Base-by-base conservation (phyloP, 1,140 invertebrate genomes). In the Trinorchestia longiramus region DNA sequence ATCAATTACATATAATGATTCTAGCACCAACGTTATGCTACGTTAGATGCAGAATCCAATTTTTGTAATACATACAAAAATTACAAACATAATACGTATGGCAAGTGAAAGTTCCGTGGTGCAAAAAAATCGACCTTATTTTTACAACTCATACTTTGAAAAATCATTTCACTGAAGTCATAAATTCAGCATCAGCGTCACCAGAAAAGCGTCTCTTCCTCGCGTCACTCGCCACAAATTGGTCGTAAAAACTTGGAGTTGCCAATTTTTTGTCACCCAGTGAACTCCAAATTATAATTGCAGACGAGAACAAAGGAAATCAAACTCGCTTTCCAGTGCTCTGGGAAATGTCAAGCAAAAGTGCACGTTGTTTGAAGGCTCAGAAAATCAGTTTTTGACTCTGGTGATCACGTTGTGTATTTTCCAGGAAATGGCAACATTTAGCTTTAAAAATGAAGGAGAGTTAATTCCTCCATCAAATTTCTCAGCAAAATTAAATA, bases 281-380 rank as follows among this genome's bases (percentile, higher is more conserved):
- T 42, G n/a, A 90, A 43, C 88, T 43, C 88, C 41, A 43, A 41
- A 90, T 90, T 41, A 43, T 90, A 90, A 90, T 90, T 90, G 88
- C 28, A 42, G 43, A 90, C 43, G 88, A 90, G 88, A 90, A 90
- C 88, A 90, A 90, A 90, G 88, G 88, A 90, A 90, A 90, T 94
- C 92, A 94, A 94, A 94, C 44, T 94, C 92, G 44, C 92, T 94
- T 47, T 94, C 92, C 92, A 45, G 43, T 45, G 44, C 43, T 17
- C 43, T 8, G 40, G 44, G 43, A 94, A 94, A 94, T 94, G 92
- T 94, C 92, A 94, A 47, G 41, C 43, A 45, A n/a, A 94, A 47
- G 43, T 94, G 92, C 44, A 17, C 11, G 92, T 36, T 77, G 62
- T 77, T 77, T 36, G 28, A 77, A 77, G 62, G 62, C 11, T 77